Conservation (phyloP, 1,140 invertebrate genomes). For the Muscidifurax raptorellus region DNA sequence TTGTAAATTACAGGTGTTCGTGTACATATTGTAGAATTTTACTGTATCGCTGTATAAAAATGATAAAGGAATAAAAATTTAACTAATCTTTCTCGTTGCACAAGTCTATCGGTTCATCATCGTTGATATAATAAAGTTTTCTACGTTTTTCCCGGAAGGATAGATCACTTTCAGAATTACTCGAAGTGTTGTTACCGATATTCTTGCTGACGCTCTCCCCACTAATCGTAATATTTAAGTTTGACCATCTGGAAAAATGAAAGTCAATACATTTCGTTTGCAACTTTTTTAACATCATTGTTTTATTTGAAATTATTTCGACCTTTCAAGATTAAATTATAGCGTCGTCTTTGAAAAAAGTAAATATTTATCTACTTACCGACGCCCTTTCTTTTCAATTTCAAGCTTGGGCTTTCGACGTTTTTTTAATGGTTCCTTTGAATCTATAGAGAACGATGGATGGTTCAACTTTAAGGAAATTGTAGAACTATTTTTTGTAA, state of each 20-base stretch:
- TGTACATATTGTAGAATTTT: neutral
- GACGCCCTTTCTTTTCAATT: neutral
- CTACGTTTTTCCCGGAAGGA: conserved; percentile 47
- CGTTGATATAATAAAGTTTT: conserved; percentile 49
- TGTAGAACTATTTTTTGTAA: neutral
- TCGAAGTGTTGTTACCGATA: neutral
- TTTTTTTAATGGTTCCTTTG: neutral
- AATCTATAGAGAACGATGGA: neutral
- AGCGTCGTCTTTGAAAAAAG: conserved; percentile 49
- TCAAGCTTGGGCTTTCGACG: neutral
- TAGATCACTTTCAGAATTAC: neutral
- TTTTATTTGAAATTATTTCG: no score
- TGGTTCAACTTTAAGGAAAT: neutral
- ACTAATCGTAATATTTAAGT: conserved; percentile 22
- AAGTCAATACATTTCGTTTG: neutral
- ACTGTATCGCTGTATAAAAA: conserved; percentile 34
- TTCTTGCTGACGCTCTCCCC: no score
- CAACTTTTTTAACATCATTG: conserved; percentile 6
- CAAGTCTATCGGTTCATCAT: conserved; percentile 28
- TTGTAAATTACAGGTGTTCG: no score
- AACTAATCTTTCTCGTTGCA: conserved; percentile 20
- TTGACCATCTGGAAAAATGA: conserved; percentile 16
- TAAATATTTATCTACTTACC: neutral
- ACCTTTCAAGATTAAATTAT: no score
- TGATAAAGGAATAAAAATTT: neutral